These are phyloP conservation scores for Oryzias melastigma DNA, from an alignment of 2,113 vertebrate species.

Conservation along the genomic window DNA sequence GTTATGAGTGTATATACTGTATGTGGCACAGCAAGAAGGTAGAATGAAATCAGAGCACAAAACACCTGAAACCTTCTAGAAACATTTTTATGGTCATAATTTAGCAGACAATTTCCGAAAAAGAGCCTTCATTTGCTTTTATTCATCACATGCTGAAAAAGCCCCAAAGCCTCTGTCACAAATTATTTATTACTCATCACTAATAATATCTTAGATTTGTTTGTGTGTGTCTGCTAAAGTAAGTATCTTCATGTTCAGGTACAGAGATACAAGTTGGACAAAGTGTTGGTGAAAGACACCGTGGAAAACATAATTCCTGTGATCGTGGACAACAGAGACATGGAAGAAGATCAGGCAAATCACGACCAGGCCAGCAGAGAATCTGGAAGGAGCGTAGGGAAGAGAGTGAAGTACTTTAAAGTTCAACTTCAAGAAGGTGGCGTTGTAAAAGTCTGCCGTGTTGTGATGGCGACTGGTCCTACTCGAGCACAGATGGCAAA, in stretches of 20 bases:
- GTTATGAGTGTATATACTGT: no score
- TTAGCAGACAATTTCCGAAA: no score
- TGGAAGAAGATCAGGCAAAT: not conserved
- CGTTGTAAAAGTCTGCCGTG: slow-evolving; percentile 50
- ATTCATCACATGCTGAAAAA: no score
- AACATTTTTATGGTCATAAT: no score
- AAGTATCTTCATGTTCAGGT: slow-evolving; percentile 62
- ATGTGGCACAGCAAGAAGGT: no score
- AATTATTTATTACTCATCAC: not conserved
- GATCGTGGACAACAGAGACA: slow-evolving; percentile 13
- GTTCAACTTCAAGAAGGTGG: slow-evolving; percentile 66
- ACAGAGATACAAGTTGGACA: slow-evolving; percentile 65
- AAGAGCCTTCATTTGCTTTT: no score
- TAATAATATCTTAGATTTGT: not conserved
- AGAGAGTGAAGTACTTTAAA: slow-evolving; percentile 65
- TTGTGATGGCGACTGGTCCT: slow-evolving; percentile 77
- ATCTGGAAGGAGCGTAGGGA: slow-evolving; percentile 2
- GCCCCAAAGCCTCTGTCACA: no score
- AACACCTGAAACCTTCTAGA: no score
- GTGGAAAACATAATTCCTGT: slow-evolving; percentile 70
- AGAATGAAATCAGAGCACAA: no score
- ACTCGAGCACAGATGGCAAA: slow-evolving; percentile 78
- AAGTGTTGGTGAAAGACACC: slow-evolving; percentile 69
- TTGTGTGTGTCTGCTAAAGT: not conserved
- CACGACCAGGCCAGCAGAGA: not conserved